Conservation (phyloP, 2,113 vertebrate genomes). For the Psilopogon haemacephalus region DNA sequence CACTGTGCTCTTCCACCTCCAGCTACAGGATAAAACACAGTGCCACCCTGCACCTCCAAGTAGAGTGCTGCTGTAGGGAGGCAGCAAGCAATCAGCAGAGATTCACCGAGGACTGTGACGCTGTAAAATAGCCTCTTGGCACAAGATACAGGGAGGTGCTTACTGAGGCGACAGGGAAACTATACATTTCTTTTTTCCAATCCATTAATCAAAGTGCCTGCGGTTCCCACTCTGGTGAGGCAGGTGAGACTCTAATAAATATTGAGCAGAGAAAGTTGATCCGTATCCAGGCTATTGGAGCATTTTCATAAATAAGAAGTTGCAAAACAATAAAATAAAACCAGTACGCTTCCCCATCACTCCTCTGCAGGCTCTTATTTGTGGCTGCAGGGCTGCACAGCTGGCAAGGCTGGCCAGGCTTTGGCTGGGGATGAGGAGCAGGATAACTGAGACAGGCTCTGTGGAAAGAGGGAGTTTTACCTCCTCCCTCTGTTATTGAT, state of each 20-base stretch:
- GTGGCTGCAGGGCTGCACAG: not conserved
- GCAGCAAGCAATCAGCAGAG: constrained; percentile 53
- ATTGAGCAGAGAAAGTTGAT: constrained; percentile 60
- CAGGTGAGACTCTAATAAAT: constrained; percentile 67
- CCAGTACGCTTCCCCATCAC: not conserved
- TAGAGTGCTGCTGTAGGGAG: constrained; percentile 12
- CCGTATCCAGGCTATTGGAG: constrained; percentile 27
- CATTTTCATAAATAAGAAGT: constrained; percentile 71
- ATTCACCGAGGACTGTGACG: constrained; percentile 34
- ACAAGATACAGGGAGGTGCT: constrained; percentile 64
- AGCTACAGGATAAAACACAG: constrained; percentile 16
- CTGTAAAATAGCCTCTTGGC: constrained; percentile 64
- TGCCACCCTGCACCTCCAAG: not conserved
- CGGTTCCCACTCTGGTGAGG: constrained; percentile 10
- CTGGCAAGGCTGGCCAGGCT: not conserved
- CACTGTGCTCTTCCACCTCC: not conserved
- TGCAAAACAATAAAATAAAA: constrained; percentile 33
- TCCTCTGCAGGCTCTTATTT: not conserved
- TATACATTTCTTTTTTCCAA: constrained; percentile 53
- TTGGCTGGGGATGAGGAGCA: not conserved
- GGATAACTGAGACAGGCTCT: not conserved
- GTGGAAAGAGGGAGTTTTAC: not conserved
- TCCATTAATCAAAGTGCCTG: constrained; percentile 61
- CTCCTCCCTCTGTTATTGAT: not conserved
- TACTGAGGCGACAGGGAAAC: constrained; percentile 62